phyloP scores from a whole-genome alignment of 1,140 invertebrate genomes.

The Proales similis region DNA sequence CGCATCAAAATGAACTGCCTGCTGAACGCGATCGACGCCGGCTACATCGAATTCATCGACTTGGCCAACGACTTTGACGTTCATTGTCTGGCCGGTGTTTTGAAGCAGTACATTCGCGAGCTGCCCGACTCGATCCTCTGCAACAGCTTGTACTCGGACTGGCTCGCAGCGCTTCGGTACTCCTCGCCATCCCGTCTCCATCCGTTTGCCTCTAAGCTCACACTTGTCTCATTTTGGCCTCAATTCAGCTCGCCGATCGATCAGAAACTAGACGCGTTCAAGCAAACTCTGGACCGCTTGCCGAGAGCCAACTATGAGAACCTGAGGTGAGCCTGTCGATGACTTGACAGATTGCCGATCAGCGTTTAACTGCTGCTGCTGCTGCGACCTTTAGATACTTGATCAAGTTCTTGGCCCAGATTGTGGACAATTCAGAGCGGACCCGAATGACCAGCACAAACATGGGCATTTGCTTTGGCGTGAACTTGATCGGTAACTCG shows the following conservation, averaged over 20 bases:
- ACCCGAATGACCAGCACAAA: constrained; percentile 33
- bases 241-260: constrained; percentile 15
- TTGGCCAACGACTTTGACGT: constrained; percentile 28
- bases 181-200: background rate
- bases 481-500: constrained; percentile 3
- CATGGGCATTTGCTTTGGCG: constrained; percentile 35
- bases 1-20: constrained; percentile 37
- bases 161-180: constrained; percentile 26
- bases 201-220: background rate
- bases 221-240: no score
- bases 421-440: constrained; percentile 32
- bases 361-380: no score
- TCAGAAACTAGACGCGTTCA: constrained; percentile 21
- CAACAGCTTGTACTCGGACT: constrained; percentile 6
- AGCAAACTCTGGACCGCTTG: background rate
- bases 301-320: constrained; percentile 30
- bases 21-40: constrained; percentile 32
- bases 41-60: constrained; percentile 32
- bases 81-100: constrained; percentile 36
- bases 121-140: constrained; percentile 33
- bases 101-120: constrained; percentile 37
- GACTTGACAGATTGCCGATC: no score
- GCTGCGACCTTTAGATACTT: no score
- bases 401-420: constrained; percentile 31
- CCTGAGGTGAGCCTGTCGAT: no score